Conservation (phyloP, 2,113 vertebrate species). For the Spea multiplicata region DNA sequence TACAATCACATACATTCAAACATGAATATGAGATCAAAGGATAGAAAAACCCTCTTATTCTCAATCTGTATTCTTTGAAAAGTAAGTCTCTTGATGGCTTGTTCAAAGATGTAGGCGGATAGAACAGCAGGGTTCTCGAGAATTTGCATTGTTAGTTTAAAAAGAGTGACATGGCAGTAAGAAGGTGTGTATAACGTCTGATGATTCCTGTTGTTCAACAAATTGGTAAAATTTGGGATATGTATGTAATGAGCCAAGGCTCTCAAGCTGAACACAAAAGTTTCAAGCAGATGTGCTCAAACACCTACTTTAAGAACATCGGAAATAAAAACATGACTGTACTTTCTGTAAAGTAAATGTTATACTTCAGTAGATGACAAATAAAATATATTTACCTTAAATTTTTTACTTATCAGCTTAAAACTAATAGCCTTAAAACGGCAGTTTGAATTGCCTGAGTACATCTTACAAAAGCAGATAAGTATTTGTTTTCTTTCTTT, state of each 20-base stretch:
- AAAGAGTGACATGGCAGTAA: constrained; percentile 49
- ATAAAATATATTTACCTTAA: too few relatives aligned
- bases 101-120: constrained; percentile 53
- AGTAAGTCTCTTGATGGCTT: constrained; percentile 53
- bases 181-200: constrained; percentile 49
- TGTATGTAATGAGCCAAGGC: constrained; percentile 40
- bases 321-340: too few relatives aligned
- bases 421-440: too few relatives aligned
- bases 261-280: constrained; percentile 17
- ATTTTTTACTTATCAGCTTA: too few relatives aligned
- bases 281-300: constrained; percentile 8
- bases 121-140: constrained; percentile 56
- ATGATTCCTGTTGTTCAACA: constrained; percentile 52
- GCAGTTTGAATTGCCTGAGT: too few relatives aligned
- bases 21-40: constrained; percentile 52
- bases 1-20: constrained; percentile 53
- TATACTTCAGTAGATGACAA: too few relatives aligned
- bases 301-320: constrained; percentile 1
- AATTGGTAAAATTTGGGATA: constrained; percentile 40
- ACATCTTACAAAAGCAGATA: too few relatives aligned
- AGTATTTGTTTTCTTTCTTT: too few relatives aligned
- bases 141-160: constrained; percentile 54
- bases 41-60: constrained; percentile 53
- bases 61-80: constrained; percentile 50
- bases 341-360: too few relatives aligned